Evolutionary conservation across 2,888 invertebrate species (phyloP).

Genomic region (Cenopis cana): DNA sequence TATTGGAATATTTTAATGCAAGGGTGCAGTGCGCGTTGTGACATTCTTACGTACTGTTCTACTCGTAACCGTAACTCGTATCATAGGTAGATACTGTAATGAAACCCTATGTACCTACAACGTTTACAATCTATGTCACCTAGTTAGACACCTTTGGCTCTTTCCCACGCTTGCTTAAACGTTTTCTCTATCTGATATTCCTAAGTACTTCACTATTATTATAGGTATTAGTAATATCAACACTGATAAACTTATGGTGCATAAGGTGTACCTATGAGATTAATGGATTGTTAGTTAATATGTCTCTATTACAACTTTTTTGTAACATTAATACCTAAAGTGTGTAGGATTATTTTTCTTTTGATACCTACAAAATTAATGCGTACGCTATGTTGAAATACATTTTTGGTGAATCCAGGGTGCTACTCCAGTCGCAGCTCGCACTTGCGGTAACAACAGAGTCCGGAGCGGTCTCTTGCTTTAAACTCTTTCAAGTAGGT

Average conservation of each 20-base stretch:
- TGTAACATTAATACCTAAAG: constrained; percentile 56
- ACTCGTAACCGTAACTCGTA: too few species aligned
- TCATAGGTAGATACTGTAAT: constrained; percentile 35
- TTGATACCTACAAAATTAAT: constrained; percentile 52
- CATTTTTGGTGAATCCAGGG: constrained; percentile 60
- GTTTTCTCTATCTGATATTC: constrained; percentile 51
- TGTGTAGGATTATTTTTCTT: constrained; percentile 54
- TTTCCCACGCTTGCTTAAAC: constrained; percentile 58
- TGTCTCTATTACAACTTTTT: constrained; percentile 55
- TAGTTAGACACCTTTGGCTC: constrained; percentile 56
- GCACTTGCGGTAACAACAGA: background rate
- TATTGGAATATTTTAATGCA: constrained; percentile 38
- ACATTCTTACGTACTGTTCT: constrained; percentile 45
- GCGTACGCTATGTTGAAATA: constrained; percentile 53
- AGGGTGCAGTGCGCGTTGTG: constrained; percentile 49
- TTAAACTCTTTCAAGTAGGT: too few species aligned
- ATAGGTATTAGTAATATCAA: constrained; percentile 51
- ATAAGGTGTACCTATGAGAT: constrained; percentile 67
- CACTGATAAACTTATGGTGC: constrained; percentile 70
- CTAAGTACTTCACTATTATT: constrained; percentile 49
- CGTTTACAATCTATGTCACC: constrained; percentile 48
- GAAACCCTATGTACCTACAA: constrained; percentile 10
- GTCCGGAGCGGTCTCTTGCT: background rate
- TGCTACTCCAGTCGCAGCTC: constrained; percentile 63
- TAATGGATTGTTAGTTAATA: constrained; percentile 65